These are phyloP conservation scores for Nylanderia fulva DNA, from an alignment of 1,140 invertebrate species.

Conservation along the genomic window DNA sequence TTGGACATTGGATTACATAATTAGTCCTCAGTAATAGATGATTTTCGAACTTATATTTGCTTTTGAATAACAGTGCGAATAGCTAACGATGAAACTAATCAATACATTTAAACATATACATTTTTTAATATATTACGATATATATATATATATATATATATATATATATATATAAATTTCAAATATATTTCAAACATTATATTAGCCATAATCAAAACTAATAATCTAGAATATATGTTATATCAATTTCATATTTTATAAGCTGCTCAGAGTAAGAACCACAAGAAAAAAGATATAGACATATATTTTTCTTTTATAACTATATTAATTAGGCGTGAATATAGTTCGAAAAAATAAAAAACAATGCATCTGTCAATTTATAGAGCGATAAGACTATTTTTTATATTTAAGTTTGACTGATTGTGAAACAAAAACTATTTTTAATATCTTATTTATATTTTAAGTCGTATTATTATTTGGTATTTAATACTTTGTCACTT, in stretches of 20 bases:
- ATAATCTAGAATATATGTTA: slow-evolving; percentile 7
- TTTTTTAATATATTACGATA: neutral
- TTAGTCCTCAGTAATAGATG: neutral
- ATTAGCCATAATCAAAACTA: slow-evolving; percentile 41
- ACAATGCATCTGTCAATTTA: slow-evolving; percentile 34
- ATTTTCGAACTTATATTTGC: neutral
- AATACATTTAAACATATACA: neutral
- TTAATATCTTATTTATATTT: slow-evolving; percentile 23
- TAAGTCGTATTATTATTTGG: neutral
- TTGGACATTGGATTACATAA: neutral
- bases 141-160: too few relatives aligned
- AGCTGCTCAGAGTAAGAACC: neutral
- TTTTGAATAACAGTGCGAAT: slow-evolving; percentile 17
- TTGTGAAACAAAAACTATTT: slow-evolving; percentile 9
- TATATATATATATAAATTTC: too few relatives aligned
- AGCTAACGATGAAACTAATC: neutral
- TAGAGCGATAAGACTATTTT: slow-evolving; percentile 11
- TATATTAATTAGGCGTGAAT: neutral
- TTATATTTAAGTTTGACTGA: slow-evolving; percentile 20
- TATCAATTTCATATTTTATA: slow-evolving; percentile 35
- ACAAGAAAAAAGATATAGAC: neutral
- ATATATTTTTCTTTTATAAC: slow-evolving; percentile 16
- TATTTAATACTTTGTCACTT: neutral
- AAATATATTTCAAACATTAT: slow-evolving; percentile 28
- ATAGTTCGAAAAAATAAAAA: slow-evolving; percentile 1